Evolutionary conservation across 1,140 invertebrate genomes (phyloP).

Genomic region (Pemphigus obesinymphae): DNA sequence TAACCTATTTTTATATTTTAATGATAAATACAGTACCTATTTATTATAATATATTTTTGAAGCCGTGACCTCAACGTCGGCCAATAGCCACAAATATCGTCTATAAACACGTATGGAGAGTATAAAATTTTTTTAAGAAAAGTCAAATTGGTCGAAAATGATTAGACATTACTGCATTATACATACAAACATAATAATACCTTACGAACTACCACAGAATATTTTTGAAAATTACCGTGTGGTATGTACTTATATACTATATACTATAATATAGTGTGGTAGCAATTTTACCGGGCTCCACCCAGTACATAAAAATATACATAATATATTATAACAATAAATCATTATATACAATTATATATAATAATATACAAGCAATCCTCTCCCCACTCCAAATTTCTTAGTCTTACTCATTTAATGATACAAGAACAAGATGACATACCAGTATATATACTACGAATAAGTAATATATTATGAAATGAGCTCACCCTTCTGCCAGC

Average conservation of each 20-base stretch:
- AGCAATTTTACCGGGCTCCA: neutral
- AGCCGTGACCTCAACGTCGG: neutral
- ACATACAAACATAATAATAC: neutral
- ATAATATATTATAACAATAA: neutral
- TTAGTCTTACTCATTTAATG: neutral
- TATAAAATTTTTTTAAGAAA: constrained; percentile 15
- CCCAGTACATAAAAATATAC: neutral
- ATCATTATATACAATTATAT: neutral
- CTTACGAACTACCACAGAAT: neutral
- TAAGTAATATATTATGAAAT: neutral
- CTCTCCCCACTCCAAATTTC: neutral
- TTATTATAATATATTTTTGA: neutral
- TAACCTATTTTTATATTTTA: neutral
- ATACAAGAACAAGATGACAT: neutral
- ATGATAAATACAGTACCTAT: neutral
- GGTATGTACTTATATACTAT: neutral
- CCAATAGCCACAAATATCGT: neutral
- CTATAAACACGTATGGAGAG: neutral
- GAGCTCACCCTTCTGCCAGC: constrained; percentile 76
- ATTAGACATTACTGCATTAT: neutral
- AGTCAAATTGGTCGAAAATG: neutral
- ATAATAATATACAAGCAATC: neutral
- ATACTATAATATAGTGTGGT: no score
- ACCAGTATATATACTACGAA: neutral
- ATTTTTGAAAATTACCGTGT: constrained; percentile 6